Percentiles rank a stretch among this genome's conserved stretches.
Conservation (phyloP, 2,888 invertebrate species). For the Protodeltote pygarga region DNA sequence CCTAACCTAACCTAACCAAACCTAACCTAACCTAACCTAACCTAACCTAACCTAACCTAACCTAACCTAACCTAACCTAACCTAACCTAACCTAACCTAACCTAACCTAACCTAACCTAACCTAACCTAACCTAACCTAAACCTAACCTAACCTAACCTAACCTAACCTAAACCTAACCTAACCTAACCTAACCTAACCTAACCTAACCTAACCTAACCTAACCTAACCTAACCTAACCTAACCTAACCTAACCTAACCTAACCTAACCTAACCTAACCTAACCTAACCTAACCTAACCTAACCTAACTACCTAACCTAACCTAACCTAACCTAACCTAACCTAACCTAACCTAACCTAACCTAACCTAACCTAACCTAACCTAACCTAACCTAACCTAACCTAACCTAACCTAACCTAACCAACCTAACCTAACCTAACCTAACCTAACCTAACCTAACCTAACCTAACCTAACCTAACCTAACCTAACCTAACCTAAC, state of each 20-base stretch:
- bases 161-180: conserved; percentile 22
- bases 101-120: conserved; percentile 19
- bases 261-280: too few relatives aligned
- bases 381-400: conserved; percentile 10
- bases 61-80: conserved; percentile 22
- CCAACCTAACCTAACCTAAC: conserved; percentile 9
- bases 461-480: conserved; percentile 10
- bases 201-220: conserved; percentile 19
- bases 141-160: conserved; percentile 21
- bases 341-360: conserved; percentile 11
- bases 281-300: conserved; percentile 21
- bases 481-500: conserved; percentile 10
- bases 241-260: conserved; percentile 21
- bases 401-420: conserved; percentile 10
- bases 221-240: conserved; percentile 22
- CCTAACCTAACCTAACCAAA: conserved; percentile 23
- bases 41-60: conserved; percentile 25
- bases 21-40: conserved; percentile 21
- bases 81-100: conserved; percentile 23
- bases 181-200: conserved; percentile 20
- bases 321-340: conserved; percentile 11
- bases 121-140: conserved; percentile 13
- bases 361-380: conserved; percentile 6
- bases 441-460: conserved; percentile 10
- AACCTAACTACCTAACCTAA: conserved; percentile 14